Evolutionary conservation across 2,888 invertebrate species (phyloP).

Genomic region (Chesias legatella): DNA sequence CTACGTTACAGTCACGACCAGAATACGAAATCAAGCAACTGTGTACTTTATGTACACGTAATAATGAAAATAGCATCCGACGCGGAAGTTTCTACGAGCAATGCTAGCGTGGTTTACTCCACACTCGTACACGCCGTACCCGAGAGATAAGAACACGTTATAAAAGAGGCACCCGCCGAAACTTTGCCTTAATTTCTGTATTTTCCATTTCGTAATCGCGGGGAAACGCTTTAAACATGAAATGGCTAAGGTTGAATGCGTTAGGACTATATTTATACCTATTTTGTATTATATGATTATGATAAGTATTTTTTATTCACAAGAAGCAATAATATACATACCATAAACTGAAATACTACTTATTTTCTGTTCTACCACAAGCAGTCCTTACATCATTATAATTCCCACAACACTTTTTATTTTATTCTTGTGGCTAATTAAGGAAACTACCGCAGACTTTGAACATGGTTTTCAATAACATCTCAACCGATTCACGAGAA

Average conservation of each 20-base stretch:
- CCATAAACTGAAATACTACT: no score
- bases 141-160: slow-evolving; percentile 72
- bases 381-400: no score
- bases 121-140: slow-evolving; percentile 52
- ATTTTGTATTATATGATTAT: slow-evolving; percentile 17
- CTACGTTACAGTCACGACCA: slow-evolving; percentile 38
- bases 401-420: no score
- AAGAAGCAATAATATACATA: no score
- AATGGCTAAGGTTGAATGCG: slow-evolving; percentile 42
- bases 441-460: no score
- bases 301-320: no score
- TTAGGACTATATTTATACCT: slow-evolving; percentile 27
- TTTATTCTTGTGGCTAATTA: no score
- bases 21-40: slow-evolving; percentile 28
- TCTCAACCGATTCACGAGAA: no score
- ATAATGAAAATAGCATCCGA: slow-evolving; percentile 32
- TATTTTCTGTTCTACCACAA: no score
- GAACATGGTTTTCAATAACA: no score
- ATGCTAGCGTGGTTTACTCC: slow-evolving; percentile 35
- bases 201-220: slow-evolving; percentile 57
- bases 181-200: slow-evolving; percentile 68
- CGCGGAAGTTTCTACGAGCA: slow-evolving; percentile 37
- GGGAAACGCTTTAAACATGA: slow-evolving; percentile 45
- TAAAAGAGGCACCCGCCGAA: slow-evolving; percentile 68
- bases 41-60: slow-evolving; percentile 38